Evolutionary conservation across 1,140 invertebrate genomes (phyloP).

Genomic region (Bombus sylvicola): DNA sequence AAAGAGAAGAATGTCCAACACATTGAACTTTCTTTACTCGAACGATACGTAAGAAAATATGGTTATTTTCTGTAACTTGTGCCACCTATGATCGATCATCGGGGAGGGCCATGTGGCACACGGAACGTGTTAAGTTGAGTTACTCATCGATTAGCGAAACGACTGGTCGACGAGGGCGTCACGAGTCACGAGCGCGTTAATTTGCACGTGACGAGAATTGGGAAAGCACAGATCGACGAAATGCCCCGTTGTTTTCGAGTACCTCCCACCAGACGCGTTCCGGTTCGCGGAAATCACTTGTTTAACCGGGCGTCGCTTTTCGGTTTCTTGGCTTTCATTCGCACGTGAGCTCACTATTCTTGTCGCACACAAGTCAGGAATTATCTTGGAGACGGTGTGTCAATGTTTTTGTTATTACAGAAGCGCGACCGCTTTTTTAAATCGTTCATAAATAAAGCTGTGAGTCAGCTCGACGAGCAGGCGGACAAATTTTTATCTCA

Average conservation of each 20-base stretch:
- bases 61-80: neutral
- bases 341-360: neutral
- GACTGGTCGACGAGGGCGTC: neutral
- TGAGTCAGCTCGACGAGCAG: neutral
- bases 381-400: constrained; percentile 39
- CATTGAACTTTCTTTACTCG: neutral
- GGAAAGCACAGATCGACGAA: neutral
- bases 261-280: constrained; percentile 5
- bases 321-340: neutral
- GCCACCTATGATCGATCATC: neutral
- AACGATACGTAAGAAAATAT: neutral
- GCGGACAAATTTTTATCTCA: constrained; percentile 9
- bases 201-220: constrained; percentile 20
- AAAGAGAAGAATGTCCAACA: too few species aligned
- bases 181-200: constrained; percentile 7
- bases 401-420: constrained; percentile 38
- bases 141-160: constrained; percentile 22
- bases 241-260: neutral
- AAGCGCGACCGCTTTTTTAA: neutral
- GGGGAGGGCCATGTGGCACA: neutral
- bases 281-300: constrained; percentile 21
- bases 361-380: neutral
- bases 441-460: constrained; percentile 3
- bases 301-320: constrained; percentile 9
- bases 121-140: neutral